Percentiles rank a stretch among this genome's conserved stretches.
Evolutionary conservation across 2,888 invertebrate genomes (phyloP).

Genomic region (Zaprionus obscuricornis): DNA sequence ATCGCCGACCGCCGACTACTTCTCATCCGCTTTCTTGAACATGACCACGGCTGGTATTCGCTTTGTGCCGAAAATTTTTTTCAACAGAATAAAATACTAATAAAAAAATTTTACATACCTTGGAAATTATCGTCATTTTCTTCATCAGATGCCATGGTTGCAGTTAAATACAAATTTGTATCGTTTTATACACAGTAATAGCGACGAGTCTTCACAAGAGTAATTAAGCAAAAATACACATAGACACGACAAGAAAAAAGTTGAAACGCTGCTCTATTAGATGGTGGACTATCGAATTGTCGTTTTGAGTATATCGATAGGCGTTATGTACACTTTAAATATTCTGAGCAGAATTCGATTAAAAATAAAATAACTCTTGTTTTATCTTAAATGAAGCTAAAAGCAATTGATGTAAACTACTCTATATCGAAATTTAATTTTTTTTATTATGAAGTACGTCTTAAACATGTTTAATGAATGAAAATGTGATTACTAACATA

Average conservation of each 20-base stretch:
- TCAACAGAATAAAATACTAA: slow-evolving; percentile 34
- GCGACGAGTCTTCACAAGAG: slow-evolving; percentile 66
- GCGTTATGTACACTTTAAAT: slow-evolving; percentile 32
- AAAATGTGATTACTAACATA: too few relatives aligned
- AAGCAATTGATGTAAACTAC: too few relatives aligned
- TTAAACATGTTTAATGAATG: too few relatives aligned
- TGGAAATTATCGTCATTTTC: slow-evolving; percentile 94
- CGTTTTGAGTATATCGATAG: slow-evolving; percentile 8
- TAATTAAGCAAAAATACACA: slow-evolving; percentile 74
- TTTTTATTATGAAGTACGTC: too few relatives aligned
- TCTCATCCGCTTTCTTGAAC: slow-evolving; percentile 69
- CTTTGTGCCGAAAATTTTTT: slow-evolving; percentile 59
- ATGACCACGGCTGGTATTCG: slow-evolving; percentile 72
- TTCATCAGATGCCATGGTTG: slow-evolving; percentile 92
- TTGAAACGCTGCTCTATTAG: slow-evolving; percentile 44
- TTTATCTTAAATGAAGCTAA: too few relatives aligned
- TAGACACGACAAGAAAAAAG: slow-evolving; percentile 73
- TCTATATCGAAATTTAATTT: too few relatives aligned
- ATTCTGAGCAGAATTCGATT: slow-evolving; percentile 27
- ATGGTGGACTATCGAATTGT: slow-evolving; percentile 29
- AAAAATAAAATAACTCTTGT: too few relatives aligned
- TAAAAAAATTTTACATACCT: slow-evolving; percentile 86
- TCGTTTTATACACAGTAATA: slow-evolving; percentile 66
- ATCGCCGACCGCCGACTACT: slow-evolving; percentile 59
- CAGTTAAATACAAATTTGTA: slow-evolving; percentile 59